Conservation (phyloP, 2,113 vertebrate genomes). For the Microtus richardsoni region DNA sequence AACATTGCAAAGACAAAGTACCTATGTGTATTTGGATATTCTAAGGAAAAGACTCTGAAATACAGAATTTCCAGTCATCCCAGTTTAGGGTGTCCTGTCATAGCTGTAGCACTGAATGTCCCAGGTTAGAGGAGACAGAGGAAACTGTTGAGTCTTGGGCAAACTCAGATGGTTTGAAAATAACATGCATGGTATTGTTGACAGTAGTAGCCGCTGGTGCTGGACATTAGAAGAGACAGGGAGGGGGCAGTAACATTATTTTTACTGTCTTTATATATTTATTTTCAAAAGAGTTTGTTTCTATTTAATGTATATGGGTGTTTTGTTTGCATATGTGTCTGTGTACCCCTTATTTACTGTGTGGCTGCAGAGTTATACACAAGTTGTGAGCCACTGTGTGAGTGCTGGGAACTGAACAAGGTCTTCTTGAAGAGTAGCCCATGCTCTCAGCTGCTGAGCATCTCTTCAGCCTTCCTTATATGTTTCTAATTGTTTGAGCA, state of each 20-base stretch:
- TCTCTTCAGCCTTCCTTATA: background rate
- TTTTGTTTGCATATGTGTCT: background rate
- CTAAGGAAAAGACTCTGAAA: conserved; percentile 12
- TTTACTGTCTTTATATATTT: background rate
- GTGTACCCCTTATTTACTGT: background rate
- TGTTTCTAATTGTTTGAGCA: background rate
- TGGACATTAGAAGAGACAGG: background rate
- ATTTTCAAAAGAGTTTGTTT: background rate
- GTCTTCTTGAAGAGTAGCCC: background rate
- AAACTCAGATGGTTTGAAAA: background rate
- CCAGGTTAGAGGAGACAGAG: background rate
- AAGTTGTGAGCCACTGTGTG: background rate
- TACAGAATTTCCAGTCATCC: background rate
- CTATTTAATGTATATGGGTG: background rate
- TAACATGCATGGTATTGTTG: background rate
- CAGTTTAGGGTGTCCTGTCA: background rate
- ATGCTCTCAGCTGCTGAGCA: background rate
- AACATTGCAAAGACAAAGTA: background rate
- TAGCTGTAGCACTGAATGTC: background rate
- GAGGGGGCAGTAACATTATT: background rate
- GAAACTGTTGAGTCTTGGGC: background rate
- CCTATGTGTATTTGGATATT: background rate
- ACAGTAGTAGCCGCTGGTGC: background rate
- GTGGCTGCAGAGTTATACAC: background rate
- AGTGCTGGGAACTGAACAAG: background rate